Percentiles rank a stretch among this genome's conserved stretches.
Conservation (phyloP, 2,888 invertebrate genomes). For the Nephrotoma appendiculata region DNA sequence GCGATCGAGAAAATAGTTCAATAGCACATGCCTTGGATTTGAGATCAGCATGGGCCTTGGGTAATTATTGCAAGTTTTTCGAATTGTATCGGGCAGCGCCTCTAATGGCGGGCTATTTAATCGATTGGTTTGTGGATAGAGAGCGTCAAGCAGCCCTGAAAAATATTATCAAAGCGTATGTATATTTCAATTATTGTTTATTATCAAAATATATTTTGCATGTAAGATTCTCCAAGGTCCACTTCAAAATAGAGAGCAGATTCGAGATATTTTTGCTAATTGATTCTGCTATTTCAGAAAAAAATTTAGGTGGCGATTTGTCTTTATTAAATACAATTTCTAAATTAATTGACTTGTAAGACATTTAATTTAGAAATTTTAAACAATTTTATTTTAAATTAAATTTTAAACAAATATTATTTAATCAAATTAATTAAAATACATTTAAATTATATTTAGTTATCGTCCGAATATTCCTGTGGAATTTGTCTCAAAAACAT, state of each 20-base stretch:
- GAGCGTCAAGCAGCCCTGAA: constrained; percentile 86
- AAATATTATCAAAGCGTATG: constrained; percentile 93
- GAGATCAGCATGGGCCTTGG: constrained; percentile 83
- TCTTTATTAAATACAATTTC: background rate
- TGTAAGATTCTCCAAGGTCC: background rate
- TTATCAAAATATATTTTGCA: background rate
- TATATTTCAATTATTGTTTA: constrained; percentile 29
- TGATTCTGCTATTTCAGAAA: background rate
- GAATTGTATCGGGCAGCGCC: constrained; percentile 78
- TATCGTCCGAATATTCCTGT: constrained; percentile 86
- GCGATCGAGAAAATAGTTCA: constrained; percentile 67
- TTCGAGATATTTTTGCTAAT: background rate
- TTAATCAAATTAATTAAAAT: constrained; percentile 3
- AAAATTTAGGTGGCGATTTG: background rate
- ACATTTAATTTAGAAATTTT: background rate
- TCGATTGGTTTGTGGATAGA: constrained; percentile 96
- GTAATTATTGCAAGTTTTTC: constrained; percentile 89
- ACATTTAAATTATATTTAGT: constrained; percentile 42
- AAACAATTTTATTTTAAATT: background rate
- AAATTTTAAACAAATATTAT: background rate
- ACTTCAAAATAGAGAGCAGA: background rate
- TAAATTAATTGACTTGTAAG: background rate
- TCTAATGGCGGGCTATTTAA: constrained; percentile 88
- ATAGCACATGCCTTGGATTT: constrained; percentile 77
- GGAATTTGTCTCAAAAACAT: constrained; percentile 70